Conservation (phyloP, 2,888 invertebrate species). For the Oscheius sp. region DNA sequence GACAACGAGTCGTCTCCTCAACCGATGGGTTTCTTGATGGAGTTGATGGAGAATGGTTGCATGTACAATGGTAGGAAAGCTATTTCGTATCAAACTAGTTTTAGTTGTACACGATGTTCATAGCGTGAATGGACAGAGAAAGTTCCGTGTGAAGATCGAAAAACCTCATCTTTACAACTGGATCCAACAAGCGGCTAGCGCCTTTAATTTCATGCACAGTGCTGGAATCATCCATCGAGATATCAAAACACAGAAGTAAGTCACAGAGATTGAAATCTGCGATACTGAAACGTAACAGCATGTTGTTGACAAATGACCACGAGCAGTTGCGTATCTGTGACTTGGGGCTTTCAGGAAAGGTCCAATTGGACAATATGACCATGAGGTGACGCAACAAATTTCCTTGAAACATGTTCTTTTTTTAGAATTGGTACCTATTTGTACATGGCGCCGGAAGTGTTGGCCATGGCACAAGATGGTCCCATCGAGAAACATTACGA, state of each 20-base stretch:
- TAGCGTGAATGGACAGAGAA: not conserved
- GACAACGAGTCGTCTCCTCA: slow-evolving; percentile 28
- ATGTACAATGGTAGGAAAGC: slow-evolving; percentile 28
- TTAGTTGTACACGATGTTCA: slow-evolving; percentile 28
- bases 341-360: slow-evolving; percentile 29
- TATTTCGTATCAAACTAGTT: not conserved
- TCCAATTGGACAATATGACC: slow-evolving; percentile 28
- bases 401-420: not conserved
- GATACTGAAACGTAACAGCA: not conserved
- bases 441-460: slow-evolving; percentile 36
- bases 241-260: slow-evolving; percentile 35
- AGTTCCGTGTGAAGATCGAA: slow-evolving; percentile 24
- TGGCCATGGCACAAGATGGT: slow-evolving; percentile 20
- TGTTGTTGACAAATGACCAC: slow-evolving; percentile 34
- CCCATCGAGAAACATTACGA: slow-evolving; percentile 18
- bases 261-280: not conserved
- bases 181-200: slow-evolving; percentile 36
- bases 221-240: slow-evolving; percentile 33
- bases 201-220: slow-evolving; percentile 36
- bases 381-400: slow-evolving; percentile 17
- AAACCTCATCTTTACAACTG: slow-evolving; percentile 34
- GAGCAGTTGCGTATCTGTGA: slow-evolving; percentile 35
- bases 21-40: slow-evolving; percentile 34
- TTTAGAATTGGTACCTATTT: slow-evolving; percentile 35
- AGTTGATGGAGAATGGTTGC: slow-evolving; percentile 33